phyloP scores from a whole-genome alignment of 2,797 vertebrate species.

The Sparus aurata region DNA sequence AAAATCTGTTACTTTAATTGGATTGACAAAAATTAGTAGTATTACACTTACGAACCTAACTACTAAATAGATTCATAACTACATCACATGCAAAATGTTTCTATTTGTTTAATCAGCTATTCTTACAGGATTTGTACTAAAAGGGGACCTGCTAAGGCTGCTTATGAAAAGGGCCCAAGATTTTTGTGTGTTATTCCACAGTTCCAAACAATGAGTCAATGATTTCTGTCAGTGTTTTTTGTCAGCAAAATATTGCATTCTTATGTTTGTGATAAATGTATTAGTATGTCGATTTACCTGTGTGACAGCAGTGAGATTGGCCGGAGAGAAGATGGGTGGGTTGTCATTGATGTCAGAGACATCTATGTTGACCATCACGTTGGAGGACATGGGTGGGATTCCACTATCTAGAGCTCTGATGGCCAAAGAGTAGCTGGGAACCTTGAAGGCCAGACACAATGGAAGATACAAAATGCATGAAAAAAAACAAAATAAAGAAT shows the following conservation, averaged over 20 bases:
- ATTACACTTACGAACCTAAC: no score
- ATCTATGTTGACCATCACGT: slow-evolving; percentile 92
- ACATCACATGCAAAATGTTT: background rate
- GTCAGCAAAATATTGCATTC: background rate
- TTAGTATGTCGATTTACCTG: slow-evolving; percentile 83
- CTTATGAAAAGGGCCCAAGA: background rate
- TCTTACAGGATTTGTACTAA: background rate
- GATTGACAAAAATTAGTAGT: no score
- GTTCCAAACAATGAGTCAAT: background rate
- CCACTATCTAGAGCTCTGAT: slow-evolving; percentile 93
- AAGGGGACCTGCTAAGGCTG: background rate
- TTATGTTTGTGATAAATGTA: background rate
- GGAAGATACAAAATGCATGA: background rate
- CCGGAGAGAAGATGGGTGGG: slow-evolving; percentile 91
- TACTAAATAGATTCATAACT: background rate
- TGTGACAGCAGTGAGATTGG: slow-evolving; percentile 94
- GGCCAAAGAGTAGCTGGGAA: slow-evolving; percentile 92
- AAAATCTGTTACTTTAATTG: no score
- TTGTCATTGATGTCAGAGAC: slow-evolving; percentile 98
- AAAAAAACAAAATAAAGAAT: background rate
- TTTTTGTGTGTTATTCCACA: background rate
- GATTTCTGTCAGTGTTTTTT: background rate
- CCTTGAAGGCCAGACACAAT: slow-evolving; percentile 75
- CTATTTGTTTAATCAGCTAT: background rate
- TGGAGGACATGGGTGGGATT: slow-evolving; percentile 90